phyloP scores from a whole-genome alignment of 2,797 vertebrate genomes.

The Syndactyla subalaris region DNA sequence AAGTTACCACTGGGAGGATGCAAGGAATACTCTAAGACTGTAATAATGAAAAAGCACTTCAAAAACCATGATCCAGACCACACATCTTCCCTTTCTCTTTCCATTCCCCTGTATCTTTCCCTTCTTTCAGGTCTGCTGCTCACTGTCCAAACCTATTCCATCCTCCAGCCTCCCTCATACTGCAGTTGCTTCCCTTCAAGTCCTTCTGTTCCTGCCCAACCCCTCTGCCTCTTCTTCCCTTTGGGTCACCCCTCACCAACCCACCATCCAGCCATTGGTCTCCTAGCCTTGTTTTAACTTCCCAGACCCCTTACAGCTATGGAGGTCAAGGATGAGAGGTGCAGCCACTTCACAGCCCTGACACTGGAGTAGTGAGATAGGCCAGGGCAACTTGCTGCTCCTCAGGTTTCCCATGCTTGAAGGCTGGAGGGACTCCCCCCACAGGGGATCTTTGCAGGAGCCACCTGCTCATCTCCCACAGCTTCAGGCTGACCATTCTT shows the following conservation, averaged over 20 bases:
- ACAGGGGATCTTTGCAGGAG: neutral
- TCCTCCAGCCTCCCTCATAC: neutral
- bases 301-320: neutral
- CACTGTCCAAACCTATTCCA: neutral
- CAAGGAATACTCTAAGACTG: neutral
- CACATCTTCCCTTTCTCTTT: neutral
- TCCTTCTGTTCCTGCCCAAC: neutral
- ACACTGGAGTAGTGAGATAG: accelerated
- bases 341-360: neutral
- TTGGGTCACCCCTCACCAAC: neutral
- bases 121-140: neutral
- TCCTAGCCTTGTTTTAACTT: neutral
- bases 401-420: accelerated
- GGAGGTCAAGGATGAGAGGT: accelerated
- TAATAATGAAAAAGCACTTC: neutral
- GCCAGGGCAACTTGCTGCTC: neutral
- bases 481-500: neutral
- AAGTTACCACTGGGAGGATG: neutral
- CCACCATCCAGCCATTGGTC: neutral
- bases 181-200: neutral
- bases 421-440: neutral
- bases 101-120: neutral
- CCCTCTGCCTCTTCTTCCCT: neutral
- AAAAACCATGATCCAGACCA: neutral
- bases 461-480: neutral